phyloP scores from a whole-genome alignment of 2,888 invertebrate species.

The Drosophila seclusa region DNA sequence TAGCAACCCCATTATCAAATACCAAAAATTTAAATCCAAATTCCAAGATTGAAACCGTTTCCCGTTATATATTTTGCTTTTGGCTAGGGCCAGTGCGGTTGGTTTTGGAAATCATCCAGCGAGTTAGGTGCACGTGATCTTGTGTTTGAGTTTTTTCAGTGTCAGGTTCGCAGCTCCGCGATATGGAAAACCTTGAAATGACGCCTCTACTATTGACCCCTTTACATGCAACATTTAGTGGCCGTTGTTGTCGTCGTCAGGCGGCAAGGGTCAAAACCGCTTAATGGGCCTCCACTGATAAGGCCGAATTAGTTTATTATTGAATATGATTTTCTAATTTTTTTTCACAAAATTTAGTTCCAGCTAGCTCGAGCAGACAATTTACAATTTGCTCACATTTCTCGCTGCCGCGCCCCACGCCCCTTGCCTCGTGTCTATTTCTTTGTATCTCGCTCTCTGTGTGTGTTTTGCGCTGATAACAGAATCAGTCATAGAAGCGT shows the following conservation, averaged over 20 bases:
- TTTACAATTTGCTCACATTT: constrained; percentile 41
- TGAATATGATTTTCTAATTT: constrained; percentile 70
- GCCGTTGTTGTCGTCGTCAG: constrained; percentile 29
- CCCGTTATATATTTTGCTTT: constrained; percentile 10
- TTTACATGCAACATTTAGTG: constrained; percentile 34
- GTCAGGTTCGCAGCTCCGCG: constrained; percentile 62
- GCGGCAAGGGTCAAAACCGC: constrained; percentile 65
- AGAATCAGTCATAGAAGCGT: constrained; percentile 38
- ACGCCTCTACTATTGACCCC: constrained; percentile 59
- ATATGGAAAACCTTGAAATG: constrained; percentile 35
- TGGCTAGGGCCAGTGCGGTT: constrained; percentile 51
- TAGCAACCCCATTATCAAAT: not conserved
- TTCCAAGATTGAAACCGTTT: not conserved
- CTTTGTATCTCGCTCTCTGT: constrained; percentile 19
- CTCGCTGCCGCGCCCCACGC: not conserved
- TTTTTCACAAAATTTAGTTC: constrained; percentile 26
- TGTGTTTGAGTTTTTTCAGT: constrained; percentile 48
- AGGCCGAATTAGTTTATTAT: constrained; percentile 43
- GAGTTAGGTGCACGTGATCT: constrained; percentile 59
- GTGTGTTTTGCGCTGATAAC: constrained; percentile 66
- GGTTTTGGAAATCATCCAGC: not conserved
- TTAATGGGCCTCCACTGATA: constrained; percentile 56
- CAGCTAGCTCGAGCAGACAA: constrained; percentile 17
- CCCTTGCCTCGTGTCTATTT: not conserved
- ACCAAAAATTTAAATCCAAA: not conserved